Percentiles rank a stretch among this genome's conserved stretches.
phyloP scores from a whole-genome alignment of 2,113 vertebrate species.

The Sialia sialis region DNA sequence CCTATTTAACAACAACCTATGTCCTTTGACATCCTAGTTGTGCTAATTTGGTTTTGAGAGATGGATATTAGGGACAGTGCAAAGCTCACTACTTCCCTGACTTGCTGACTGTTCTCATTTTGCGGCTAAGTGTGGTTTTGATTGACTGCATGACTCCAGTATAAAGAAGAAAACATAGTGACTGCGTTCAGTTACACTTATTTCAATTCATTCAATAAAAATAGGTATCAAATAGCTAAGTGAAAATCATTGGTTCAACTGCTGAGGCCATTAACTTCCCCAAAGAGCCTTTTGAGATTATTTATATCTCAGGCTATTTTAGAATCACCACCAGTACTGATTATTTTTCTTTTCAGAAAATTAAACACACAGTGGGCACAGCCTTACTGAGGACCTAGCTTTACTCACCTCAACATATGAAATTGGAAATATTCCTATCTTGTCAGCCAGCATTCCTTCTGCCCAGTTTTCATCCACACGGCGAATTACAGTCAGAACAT shows the following conservation, averaged over 20 bases:
- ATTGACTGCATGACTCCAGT: not conserved
- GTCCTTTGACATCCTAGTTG: not conserved
- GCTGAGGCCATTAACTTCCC: not conserved
- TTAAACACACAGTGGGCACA: not conserved
- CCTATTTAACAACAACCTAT: not conserved
- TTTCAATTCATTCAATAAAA: not conserved
- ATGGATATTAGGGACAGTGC: not conserved
- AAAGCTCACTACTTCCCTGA: not conserved
- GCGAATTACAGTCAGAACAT: constrained; percentile 96
- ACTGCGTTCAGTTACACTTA: not conserved
- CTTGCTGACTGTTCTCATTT: not conserved
- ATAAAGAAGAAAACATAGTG: not conserved
- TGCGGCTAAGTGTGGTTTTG: not conserved
- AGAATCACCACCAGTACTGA: not conserved
- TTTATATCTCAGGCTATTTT: not conserved
- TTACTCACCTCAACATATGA: constrained; percentile 95
- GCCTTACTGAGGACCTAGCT: not conserved
- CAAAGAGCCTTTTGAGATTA: not conserved
- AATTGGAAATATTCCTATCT: constrained; percentile 99
- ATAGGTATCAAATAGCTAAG: not conserved
- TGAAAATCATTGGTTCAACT: not conserved
- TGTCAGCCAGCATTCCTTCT: constrained; percentile 99
- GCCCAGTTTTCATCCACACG: constrained; percentile 99
- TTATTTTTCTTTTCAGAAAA: not conserved
- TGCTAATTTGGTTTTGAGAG: not conserved